Base-by-base conservation (phyloP, 2,113 vertebrate genomes). In the Etheostoma spectabile region DNA sequence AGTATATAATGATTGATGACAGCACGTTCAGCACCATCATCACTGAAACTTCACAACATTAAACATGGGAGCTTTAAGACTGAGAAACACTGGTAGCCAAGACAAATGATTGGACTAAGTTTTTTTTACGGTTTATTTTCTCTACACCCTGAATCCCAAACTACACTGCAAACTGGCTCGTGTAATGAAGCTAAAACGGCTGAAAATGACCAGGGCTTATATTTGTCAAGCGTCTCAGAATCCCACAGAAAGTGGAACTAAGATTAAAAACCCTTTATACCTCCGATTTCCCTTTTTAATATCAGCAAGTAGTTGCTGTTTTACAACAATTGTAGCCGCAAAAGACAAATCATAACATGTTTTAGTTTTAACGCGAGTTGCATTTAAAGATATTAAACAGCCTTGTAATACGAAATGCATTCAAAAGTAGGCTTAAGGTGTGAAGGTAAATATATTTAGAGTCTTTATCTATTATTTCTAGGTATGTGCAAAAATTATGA, bases 101-200 rank as follows among this genome's bases (percentile, higher is more conserved):
- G 63, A 85, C 69, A 69, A 71, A 42, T 22, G 27, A 85, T 74
- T 30, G 68, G 24, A 48, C 53, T 24, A 53, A 6, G 46, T 60
- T 65, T 73, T 61, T 42, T 61, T 42, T 27, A 48, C 8, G 6
- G 68, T 84, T 83, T 65, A 75, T 80, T 35, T 51, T 70, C 64
- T 77, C 62, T 70, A 60, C 68, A 73, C 56, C 69, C 10, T 51
- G 51, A 84, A 68, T 72, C 60, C 88, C 86, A 92, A 91, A 91
- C 91, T 89, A 68, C 74, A 89, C 87, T 90, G 91, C 91, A 92
- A 92, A 89, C 81, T 45, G 65, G 18, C 33, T 22, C 1, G 5
- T 16, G 61, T 15, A 4, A 3, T 1, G 0, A 70, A 14, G 38
- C 21, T 5, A 22, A 21, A 35, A 18, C 16, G 5, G 27, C 38